Evolutionary conservation across 2,797 vertebrate species (phyloP).

Genomic region (Rhynchotus rufescens): DNA sequence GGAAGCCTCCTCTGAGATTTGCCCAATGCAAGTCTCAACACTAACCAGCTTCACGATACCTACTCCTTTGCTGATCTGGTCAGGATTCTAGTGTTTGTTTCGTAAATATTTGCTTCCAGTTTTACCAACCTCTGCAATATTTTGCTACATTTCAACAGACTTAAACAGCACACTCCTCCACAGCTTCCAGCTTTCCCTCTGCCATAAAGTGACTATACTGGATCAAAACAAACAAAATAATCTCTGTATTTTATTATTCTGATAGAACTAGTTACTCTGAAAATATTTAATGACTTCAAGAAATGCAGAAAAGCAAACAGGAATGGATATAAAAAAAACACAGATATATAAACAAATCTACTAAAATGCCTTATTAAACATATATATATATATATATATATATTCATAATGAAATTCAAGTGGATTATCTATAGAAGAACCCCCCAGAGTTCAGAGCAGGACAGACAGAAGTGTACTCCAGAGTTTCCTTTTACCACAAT

Average conservation of each 20-base stretch:
- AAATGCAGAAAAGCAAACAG: neutral
- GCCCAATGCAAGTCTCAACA: neutral
- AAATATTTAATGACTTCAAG: neutral
- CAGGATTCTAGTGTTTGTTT: neutral
- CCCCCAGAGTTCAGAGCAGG: neutral
- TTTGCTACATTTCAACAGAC: neutral
- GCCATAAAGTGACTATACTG: fast-evolving
- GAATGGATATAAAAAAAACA: neutral
- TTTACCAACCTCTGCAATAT: neutral
- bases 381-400: no score
- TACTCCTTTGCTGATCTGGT: neutral
- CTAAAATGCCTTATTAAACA: no score
- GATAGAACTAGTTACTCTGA: neutral
- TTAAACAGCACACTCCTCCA: neutral
- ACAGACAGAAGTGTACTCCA: neutral
- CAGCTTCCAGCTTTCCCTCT: neutral
- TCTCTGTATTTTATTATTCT: neutral
- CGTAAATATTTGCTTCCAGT: neutral
- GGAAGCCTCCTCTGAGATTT: neutral
- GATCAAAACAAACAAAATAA: neutral
- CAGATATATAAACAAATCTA: no score
- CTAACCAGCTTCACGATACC: neutral
- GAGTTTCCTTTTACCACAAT: neutral
- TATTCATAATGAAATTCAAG: neutral
- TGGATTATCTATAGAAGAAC: neutral